These are phyloP conservation scores for Dione juno DNA, from an alignment of 2,888 invertebrate genomes.

Conservation along the genomic window DNA sequence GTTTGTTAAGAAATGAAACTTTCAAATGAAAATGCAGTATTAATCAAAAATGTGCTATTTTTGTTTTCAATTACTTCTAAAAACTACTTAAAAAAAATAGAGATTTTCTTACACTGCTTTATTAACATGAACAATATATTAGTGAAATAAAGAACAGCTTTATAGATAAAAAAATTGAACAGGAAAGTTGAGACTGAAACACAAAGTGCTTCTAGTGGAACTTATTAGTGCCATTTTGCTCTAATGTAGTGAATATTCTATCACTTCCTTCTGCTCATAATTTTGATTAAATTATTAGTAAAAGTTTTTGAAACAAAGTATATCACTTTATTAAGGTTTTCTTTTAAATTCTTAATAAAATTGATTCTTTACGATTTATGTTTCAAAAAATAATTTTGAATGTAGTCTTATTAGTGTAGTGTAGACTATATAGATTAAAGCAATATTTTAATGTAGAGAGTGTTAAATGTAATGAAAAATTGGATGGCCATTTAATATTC, in stretches of 20 bases:
- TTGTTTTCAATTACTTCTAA: background rate
- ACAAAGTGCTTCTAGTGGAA: constrained; percentile 15
- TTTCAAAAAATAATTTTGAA: background rate
- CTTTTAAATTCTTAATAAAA: background rate
- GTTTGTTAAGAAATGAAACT: background rate
- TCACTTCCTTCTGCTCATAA: background rate
- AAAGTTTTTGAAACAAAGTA: background rate
- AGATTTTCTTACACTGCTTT: background rate
- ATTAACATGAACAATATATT: background rate
- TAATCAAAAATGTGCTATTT: background rate
- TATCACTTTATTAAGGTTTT: background rate
- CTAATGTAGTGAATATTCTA: background rate
- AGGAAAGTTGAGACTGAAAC: constrained; percentile 9
- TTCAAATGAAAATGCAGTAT: background rate
- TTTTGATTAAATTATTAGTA: background rate
- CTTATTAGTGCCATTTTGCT: constrained; percentile 3
- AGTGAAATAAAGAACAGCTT: background rate
- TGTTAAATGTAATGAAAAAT: background rate
- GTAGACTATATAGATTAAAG: constrained; percentile 1
- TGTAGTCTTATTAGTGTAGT: background rate
- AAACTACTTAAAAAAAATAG: background rate
- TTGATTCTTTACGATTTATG: background rate
- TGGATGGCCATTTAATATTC: background rate
- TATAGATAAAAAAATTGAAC: background rate
- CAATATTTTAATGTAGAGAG: background rate